These are phyloP conservation scores for Cariama cristata DNA, from an alignment of 2,113 vertebrate species.

Conservation along the genomic window DNA sequence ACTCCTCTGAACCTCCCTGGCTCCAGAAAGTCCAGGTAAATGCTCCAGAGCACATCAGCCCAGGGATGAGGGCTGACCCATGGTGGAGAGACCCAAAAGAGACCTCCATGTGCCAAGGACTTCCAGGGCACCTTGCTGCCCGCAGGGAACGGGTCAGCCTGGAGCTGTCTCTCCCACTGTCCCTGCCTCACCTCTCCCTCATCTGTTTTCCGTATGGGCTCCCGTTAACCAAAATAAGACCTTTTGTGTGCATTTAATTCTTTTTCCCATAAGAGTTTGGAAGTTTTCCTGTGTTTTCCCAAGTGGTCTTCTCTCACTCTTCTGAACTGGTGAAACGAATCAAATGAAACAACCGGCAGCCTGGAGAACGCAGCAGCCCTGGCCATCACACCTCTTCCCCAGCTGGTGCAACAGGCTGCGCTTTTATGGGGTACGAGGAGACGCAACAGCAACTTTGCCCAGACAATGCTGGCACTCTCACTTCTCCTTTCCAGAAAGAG, in stretches of 20 bases:
- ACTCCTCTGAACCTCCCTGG: not conserved
- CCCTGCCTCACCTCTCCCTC: not conserved
- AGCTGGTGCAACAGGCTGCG: not conserved
- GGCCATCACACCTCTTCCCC: not conserved
- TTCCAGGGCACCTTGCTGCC: not conserved
- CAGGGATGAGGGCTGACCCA: not conserved
- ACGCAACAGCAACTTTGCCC: not conserved
- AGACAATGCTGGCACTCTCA: not conserved
- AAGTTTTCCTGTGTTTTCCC: not conserved
- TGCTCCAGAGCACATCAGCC: not conserved
- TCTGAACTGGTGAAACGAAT: not conserved
- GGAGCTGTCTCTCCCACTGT: not conserved
- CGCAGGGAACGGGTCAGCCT: not conserved
- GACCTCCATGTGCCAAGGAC: not conserved
- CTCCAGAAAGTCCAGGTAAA: not conserved
- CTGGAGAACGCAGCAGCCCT: not conserved
- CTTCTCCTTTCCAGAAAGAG: not conserved
- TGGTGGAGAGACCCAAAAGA: not conserved
- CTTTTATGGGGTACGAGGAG: fast-evolving
- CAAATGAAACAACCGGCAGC: not conserved
- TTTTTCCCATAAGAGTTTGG: not conserved
- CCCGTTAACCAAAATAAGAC: not conserved
- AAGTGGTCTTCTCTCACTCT: not conserved
- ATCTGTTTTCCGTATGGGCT: fast-evolving
- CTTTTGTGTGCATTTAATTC: not conserved